phyloP scores from a whole-genome alignment of 2,113 vertebrate genomes.

The Axis porcinus region DNA sequence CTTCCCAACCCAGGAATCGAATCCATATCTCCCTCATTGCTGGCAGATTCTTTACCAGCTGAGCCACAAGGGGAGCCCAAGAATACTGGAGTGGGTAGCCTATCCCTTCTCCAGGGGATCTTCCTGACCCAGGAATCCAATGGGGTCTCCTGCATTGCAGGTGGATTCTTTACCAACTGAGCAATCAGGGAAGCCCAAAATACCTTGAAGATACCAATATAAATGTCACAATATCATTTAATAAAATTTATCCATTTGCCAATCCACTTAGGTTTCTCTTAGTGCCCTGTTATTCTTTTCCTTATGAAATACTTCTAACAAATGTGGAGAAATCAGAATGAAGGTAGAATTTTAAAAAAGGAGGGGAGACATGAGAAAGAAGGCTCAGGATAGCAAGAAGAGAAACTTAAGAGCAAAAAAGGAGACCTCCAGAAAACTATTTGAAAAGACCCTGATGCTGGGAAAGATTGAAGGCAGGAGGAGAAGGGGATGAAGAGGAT shows the following conservation, averaged over 20 bases:
- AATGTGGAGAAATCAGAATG: background rate
- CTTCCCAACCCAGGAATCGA: too few relatives aligned
- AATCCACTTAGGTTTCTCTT: background rate
- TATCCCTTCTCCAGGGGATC: too few relatives aligned
- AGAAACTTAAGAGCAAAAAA: background rate
- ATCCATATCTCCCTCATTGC: too few relatives aligned
- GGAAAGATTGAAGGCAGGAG: too few relatives aligned
- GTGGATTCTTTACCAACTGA: too few relatives aligned
- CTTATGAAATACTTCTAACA: background rate
- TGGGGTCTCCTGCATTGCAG: too few relatives aligned
- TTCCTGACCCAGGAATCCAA: too few relatives aligned
- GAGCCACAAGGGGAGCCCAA: too few relatives aligned
- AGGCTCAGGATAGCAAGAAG: background rate
- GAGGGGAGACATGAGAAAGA: background rate
- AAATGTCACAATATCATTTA: background rate
- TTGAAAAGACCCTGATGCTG: too few relatives aligned
- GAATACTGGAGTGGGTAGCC: too few relatives aligned
- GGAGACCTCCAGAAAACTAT: background rate
- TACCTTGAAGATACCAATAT: background rate
- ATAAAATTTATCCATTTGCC: background rate
- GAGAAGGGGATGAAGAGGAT: too few relatives aligned
- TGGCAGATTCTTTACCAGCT: too few relatives aligned
- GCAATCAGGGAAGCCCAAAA: background rate
- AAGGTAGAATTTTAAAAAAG: background rate
- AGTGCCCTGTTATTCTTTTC: background rate